Conservation (phyloP, 2,113 vertebrate species). For the Trematocara macrostoma region DNA sequence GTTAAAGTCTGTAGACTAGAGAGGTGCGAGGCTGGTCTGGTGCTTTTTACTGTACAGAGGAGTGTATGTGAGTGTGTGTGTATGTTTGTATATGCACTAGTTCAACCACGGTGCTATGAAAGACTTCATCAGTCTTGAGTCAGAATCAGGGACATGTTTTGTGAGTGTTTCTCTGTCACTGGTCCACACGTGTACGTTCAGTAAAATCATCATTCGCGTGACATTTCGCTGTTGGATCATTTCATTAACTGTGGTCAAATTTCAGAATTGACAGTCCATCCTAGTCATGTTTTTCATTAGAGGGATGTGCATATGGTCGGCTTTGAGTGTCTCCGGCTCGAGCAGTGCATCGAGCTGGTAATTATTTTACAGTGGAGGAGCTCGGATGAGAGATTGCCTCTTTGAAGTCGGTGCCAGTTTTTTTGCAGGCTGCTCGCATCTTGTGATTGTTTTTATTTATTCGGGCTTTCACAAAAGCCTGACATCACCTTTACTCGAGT, state of each 20-base stretch:
- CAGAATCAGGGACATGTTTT: constrained; percentile 71
- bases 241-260: constrained; percentile 11
- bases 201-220: neutral
- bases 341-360: neutral
- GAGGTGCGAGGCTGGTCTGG: neutral
- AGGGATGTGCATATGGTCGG: neutral
- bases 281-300: neutral
- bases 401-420: neutral
- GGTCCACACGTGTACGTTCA: neutral
- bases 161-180: neutral
- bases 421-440: neutral
- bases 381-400: neutral
- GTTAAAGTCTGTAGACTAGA: neutral
- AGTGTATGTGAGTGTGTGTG: neutral
- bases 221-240: neutral
- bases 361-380: neutral
- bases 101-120: constrained; percentile 71
- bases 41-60: constrained; percentile 54
- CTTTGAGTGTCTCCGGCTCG: neutral
- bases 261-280: constrained; percentile 4
- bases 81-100: constrained; percentile 50
- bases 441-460: constrained; percentile 29
- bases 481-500: neutral
- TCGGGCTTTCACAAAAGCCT: constrained; percentile 6
- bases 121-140: constrained; percentile 56